Percentiles rank a stretch among this genome's conserved stretches.
phyloP scores from a whole-genome alignment of 1,140 invertebrate species.

The Drosophila ambigua region DNA sequence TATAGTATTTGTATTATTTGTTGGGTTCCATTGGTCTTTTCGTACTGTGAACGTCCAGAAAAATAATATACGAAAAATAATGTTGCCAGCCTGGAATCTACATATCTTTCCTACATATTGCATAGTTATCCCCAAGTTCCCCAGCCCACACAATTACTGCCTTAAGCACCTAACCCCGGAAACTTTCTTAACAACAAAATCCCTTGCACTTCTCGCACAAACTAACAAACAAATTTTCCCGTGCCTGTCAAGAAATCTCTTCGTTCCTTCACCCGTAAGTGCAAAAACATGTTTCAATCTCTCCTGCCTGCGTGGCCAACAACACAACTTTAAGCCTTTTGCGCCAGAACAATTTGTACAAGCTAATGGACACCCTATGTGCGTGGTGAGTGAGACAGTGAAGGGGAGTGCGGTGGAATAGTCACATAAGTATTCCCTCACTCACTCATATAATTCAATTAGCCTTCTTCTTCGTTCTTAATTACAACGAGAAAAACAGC shows the following conservation, averaged over 20 bases:
- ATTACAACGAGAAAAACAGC: constrained; percentile 59
- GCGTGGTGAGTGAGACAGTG: background rate
- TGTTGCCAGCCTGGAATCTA: too few species aligned
- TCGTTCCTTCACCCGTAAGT: constrained; percentile 13
- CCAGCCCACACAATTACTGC: too few species aligned
- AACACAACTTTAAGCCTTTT: constrained; percentile 40
- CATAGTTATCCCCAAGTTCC: too few species aligned
- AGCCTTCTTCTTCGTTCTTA: constrained; percentile 62
- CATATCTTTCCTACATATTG: too few species aligned
- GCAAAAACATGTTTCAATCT: constrained; percentile 41
- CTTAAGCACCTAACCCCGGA: too few species aligned
- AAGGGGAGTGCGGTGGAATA: too few species aligned
- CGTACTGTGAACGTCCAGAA: too few species aligned
- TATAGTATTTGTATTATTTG: too few species aligned
- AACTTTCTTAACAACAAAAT: background rate
- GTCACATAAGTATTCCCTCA: too few species aligned
- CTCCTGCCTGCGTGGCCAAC: too few species aligned
- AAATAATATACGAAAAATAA: too few species aligned
- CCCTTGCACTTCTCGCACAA: background rate
- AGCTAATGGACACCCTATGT: constrained; percentile 46
- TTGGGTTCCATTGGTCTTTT: too few species aligned
- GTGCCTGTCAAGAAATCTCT: constrained; percentile 36
- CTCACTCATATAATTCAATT: constrained; percentile 67
- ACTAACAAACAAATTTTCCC: constrained; percentile 9
- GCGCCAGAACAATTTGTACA: constrained; percentile 26